Evolutionary conservation across 2,888 invertebrate species (phyloP), one percentile per base, ranked within the genome.

Genomic region (Ophion obscuratus): DNA sequence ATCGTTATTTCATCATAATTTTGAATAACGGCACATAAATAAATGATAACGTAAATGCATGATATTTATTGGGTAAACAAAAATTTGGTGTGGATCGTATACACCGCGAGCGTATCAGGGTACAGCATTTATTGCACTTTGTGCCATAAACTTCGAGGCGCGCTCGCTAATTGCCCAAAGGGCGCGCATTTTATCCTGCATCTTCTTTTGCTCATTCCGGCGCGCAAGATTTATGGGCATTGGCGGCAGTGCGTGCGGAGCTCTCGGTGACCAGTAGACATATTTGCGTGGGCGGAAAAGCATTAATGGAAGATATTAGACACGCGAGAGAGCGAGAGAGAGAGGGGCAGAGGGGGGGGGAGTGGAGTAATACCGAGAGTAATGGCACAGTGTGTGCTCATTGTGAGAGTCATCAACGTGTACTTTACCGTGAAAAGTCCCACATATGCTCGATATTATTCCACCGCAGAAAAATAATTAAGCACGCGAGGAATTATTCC

Each of bases 231-330:
- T 74, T 36, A 71, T 11, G 31, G 57, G 20, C 31, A 17, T 17
- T 73, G 57, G 57, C 27, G 36, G 74, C 53, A 1, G 36, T 40
- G 47, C 44, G 20, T 57, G 64, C 66, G 20, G 10, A 53, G 53
- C 36, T 47, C 31, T 71, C 64, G 27, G 31, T 66, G 74, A 27
- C 81, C 24, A 20, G 7, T 36, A n/a, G 76, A 24, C 36, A 57
- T 47, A 53, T 44, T 44, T 71, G 76, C 70, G 82, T 76, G 44
- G 64, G 70, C 76, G 20, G 36, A n/a, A 47, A 68, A 40, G 53
- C 70, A 76, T 77, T 77, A 76, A 82, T 64, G 70, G 36, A 64
- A 64, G 76, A 76, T 62, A 76, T 82, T 76, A 57, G 70, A 61
- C 62, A 76, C 76, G 76, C 82, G 20, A 71, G 24, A 27, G 44